phyloP scores from a whole-genome alignment of 2,888 invertebrate species.

The Volucella inflata region DNA sequence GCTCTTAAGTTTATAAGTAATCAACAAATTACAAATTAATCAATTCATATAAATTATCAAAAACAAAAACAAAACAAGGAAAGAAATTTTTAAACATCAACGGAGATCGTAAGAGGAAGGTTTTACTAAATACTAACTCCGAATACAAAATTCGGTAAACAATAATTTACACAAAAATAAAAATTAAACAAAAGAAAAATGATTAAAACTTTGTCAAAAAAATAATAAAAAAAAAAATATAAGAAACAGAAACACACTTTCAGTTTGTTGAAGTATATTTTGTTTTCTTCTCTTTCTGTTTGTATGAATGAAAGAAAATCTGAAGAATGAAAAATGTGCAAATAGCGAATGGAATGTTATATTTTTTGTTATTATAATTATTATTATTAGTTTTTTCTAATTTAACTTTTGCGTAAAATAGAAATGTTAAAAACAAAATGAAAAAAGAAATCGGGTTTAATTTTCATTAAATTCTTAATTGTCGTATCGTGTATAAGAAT shows the following conservation, averaged over 20 bases:
- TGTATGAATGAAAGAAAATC: slow-evolving; percentile 45
- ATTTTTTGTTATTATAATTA: slow-evolving; percentile 17
- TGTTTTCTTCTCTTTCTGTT: slow-evolving; percentile 12
- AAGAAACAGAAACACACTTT: not conserved
- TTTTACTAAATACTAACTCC: slow-evolving; percentile 22
- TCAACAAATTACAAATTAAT: slow-evolving; percentile 40
- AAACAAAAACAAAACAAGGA: slow-evolving; percentile 19
- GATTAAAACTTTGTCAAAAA: slow-evolving; percentile 19
- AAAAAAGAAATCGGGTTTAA: not conserved
- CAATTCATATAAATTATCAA: slow-evolving; percentile 47
- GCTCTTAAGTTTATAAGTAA: slow-evolving; percentile 52
- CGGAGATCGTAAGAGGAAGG: slow-evolving; percentile 19
- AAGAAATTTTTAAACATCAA: slow-evolving; percentile 3
- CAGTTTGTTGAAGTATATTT: slow-evolving; percentile 6
- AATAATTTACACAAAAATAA: slow-evolving; percentile 8
- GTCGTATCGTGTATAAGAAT: slow-evolving; percentile 5
- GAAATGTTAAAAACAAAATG: not conserved
- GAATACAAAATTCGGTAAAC: slow-evolving; percentile 1
- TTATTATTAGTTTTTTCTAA: slow-evolving; percentile 13
- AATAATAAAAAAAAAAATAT: not conserved
- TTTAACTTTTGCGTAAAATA: not conserved
- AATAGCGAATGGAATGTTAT: slow-evolving; percentile 25
- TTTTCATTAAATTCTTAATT: slow-evolving; percentile 8
- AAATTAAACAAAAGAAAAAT: not conserved
- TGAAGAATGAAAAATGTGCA: slow-evolving; percentile 34